Base-by-base conservation (phyloP, 2,797 vertebrate species). In the Sebastes paucispinis region DNA sequence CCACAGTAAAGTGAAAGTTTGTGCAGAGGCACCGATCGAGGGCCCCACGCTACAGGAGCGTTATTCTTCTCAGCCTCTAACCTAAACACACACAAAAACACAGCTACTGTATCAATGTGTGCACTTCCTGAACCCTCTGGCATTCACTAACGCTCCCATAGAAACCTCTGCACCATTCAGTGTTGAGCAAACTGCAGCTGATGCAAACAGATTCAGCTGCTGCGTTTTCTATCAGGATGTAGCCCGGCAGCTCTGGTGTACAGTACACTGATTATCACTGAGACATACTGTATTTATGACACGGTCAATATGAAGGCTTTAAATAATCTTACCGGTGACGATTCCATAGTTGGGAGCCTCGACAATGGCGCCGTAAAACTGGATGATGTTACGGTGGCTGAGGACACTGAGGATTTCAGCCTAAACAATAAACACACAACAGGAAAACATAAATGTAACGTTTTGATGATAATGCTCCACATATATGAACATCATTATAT, bases 401-500 rank as follows among this genome's bases (percentile, higher is more conserved):
- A 99, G 97, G 65, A 99, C 96, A 75, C 98, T 99, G 83, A 99
- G 96, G 92, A 99, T 99, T 95, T 98, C 98, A 81, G 98, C 98
- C 98, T 99, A 89, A 70, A 31, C 3, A 64, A 52, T 11, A 20
- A 76, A 82, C 54, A 90, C 36, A 90, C 20, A 82, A 39, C 13
- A 14, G 67, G 13, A 79, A 59, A 69, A 67, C 34, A 50, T 14
- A 34, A 77, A 4, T 18, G 5, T 1, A 9, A 43, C n/a, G 14
- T 72, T 77, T 64, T 75, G 6, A 50, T 58, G 32, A 36, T 32
- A 31, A 80, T 68, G 4, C 13, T 25, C 5, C 7, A 2, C 14
- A 73, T 25, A 71, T 39, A 5, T 69, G n/a, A 36, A 71, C 29
- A 64, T 43, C 24, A 57, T 27, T 58, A 65, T n/a, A 13, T 67